Evolutionary conservation across 2,888 invertebrate species (phyloP), one percentile per base, ranked within the genome.

Genomic region (Embidobia sp.): DNA sequence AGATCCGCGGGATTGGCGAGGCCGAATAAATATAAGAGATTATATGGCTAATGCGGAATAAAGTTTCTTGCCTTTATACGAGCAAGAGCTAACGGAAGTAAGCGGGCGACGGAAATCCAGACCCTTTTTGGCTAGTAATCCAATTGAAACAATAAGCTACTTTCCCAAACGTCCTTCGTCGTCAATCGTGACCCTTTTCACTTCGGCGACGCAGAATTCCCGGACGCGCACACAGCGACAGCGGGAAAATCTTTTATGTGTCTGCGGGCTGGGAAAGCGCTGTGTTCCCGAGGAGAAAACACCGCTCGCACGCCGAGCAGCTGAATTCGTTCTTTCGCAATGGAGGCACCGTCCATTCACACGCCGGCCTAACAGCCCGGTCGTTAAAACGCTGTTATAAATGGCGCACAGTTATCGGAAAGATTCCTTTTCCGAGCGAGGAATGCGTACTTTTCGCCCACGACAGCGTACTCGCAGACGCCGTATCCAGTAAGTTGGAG

Each of bases 391-490:
- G 40, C 51, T 59, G 72, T 76, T 79, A 79, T 77, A 77, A 77
- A 79, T 77, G 76, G 73, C 76, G 53, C 64, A 53, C 40, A 57
- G 76, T 64, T 79, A 79, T 79, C 72, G 76, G 48, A 59, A 69
- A 69, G 73, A 77, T 73, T 72, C 53, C 67, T 73, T 64, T 63
- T 70, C 53, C 57, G 53, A 42, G 31, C 26, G 48, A 15, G 66
- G 59, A 63, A 63, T 57, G 44, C 40, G 67, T 49, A 53, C 63
- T 55, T 53, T 55, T 53, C 77, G 55, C 67, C 73, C 46, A 11
- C 61, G 53, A 70, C 46, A 55, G 63, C 42, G 55, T 64, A 72
- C 49, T 57, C 51, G 53, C 57, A 48, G 51, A 48, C 22, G 48
- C 46, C 27, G 57, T 33, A 48, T 61, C 55, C 57, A 67, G 63